phyloP scores from a whole-genome alignment of 1,140 invertebrate genomes.

The Sipha flava region DNA sequence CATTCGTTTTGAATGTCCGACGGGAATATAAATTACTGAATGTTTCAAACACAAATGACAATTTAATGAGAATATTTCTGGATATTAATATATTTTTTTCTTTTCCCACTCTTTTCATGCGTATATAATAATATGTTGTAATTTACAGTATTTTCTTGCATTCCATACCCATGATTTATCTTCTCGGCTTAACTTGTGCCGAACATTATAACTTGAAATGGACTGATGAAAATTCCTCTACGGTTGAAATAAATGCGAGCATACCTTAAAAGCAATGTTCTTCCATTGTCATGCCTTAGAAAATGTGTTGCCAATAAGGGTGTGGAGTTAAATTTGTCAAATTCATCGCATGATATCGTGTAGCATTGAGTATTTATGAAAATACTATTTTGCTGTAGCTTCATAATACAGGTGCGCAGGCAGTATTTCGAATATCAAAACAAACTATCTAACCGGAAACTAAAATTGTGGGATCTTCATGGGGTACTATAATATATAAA shows the following conservation, averaged over 20 bases:
- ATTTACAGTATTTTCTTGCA: neutral
- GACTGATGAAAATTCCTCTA: neutral
- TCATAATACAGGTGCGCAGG: too few species aligned
- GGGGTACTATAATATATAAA: too few species aligned
- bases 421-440: too few species aligned
- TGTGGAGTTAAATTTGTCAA: neutral
- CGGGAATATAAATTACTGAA: neutral
- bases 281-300: neutral
- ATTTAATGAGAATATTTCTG: neutral
- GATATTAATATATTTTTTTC: neutral
- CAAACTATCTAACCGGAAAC: too few species aligned
- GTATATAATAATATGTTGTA: neutral
- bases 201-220: neutral
- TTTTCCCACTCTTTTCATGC: too few species aligned
- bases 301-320: neutral
- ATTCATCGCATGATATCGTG: neutral
- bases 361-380: neutral
- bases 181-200: too few species aligned
- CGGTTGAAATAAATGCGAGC: neutral
- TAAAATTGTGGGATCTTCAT: too few species aligned
- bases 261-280: neutral
- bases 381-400: neutral
- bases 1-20: neutral
- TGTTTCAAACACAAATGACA: neutral
- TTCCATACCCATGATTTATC: neutral